Percentiles rank a stretch among this genome's conserved stretches.
These are phyloP conservation scores for Melieria picta DNA, from an alignment of 2,888 invertebrate species.

Conservation along the genomic window DNA sequence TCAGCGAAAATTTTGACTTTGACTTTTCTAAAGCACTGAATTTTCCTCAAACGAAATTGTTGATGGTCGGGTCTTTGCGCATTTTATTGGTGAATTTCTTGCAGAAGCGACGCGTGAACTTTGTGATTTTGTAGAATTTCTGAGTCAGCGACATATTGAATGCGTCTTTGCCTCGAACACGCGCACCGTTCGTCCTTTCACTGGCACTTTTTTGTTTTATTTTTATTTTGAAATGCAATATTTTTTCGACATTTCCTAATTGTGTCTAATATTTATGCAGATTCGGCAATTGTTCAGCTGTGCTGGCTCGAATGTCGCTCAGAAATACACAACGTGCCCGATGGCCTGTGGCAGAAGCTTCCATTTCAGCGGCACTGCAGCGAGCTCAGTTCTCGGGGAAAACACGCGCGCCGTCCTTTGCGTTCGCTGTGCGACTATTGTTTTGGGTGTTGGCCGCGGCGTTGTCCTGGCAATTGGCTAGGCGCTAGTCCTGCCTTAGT, in stretches of 20 bases:
- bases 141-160: slow-evolving; percentile 56
- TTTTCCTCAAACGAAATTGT: neutral
- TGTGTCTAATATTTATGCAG: neutral
- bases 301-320: too few relatives aligned
- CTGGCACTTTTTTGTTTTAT: neutral
- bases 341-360: too few relatives aligned
- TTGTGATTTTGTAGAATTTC: slow-evolving; percentile 57
- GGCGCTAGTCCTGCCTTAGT: slow-evolving; percentile 9
- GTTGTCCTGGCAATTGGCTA: slow-evolving; percentile 59
- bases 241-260: neutral
- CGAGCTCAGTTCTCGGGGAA: slow-evolving; percentile 4
- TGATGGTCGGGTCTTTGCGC: slow-evolving; percentile 45
- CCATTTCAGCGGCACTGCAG: too few relatives aligned
- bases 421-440: slow-evolving; percentile 49
- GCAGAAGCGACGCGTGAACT: slow-evolving; percentile 55
- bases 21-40: neutral
- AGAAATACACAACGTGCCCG: too few relatives aligned
- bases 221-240: neutral
- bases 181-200: neutral
- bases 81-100: slow-evolving; percentile 52
- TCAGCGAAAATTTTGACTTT: neutral
- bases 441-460: slow-evolving; percentile 53
- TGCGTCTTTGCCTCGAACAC: neutral
- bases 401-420: slow-evolving; percentile 42
- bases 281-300: too few relatives aligned